phyloP scores from a whole-genome alignment of 2,888 invertebrate genomes.

The Mallateleia sp. region DNA sequence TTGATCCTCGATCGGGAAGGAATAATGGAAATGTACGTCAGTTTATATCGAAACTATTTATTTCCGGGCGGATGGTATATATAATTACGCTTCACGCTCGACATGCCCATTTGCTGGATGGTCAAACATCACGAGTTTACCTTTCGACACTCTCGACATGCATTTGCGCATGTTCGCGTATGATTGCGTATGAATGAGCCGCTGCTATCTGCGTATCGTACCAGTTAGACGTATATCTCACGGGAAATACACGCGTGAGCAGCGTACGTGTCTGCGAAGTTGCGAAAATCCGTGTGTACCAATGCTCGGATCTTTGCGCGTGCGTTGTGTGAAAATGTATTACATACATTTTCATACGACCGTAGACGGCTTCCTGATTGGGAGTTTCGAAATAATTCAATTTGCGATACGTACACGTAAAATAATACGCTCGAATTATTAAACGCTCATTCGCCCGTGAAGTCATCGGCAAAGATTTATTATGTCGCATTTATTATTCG shows the following conservation, averaged over 20 bases:
- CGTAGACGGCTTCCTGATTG: neutral
- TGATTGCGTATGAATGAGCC: constrained; percentile 68
- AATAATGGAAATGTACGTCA: constrained; percentile 2
- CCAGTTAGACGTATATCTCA: constrained; percentile 8
- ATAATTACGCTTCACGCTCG: constrained; percentile 63
- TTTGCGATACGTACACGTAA: neutral
- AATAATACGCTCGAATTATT: neutral
- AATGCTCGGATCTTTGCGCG: neutral
- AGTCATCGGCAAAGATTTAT: neutral
- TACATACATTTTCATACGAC: neutral
- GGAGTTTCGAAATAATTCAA: neutral
- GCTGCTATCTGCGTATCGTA: constrained; percentile 11
- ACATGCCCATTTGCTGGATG: constrained; percentile 56
- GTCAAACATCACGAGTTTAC: constrained; percentile 71
- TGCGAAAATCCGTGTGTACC: neutral
- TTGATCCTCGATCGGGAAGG: constrained; percentile 11
- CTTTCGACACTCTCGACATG: constrained; percentile 63
- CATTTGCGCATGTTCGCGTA: constrained; percentile 68
- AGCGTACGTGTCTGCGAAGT: constrained; percentile 22
- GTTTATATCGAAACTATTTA: constrained; percentile 51
- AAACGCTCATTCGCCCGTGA: neutral
- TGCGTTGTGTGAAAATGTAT: neutral
- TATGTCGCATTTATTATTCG: neutral
- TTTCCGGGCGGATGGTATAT: constrained; percentile 48
- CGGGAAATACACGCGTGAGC: constrained; percentile 28